Evolutionary conservation across 2,113 vertebrate genomes (phyloP), one percentile per base, ranked within the genome.

Genomic region (Craseonycteris thonglongyai): DNA sequence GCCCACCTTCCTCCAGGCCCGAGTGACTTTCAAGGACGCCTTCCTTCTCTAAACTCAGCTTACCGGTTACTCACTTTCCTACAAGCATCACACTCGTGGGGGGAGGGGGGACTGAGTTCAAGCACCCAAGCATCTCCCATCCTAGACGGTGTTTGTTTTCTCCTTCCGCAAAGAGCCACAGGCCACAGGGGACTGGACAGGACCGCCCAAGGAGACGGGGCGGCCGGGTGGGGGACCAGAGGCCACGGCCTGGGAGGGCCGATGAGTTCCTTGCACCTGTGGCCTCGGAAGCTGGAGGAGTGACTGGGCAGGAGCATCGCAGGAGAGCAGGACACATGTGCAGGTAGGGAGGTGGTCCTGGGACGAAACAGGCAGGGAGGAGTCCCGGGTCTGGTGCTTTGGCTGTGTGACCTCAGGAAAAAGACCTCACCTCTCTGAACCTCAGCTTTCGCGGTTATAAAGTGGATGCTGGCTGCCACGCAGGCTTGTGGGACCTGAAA

Each of bases 291-390:
- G 61, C 33, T 61, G 47, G 40, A 51, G 35, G 28, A 7, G 8
- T 9, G 11, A 24, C 26, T 5, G 28, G 30, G 33, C 51, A 22
- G 2, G 24, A 49, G 58, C 63, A 21, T 63, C 49, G 8, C 42
- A 2, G 26, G 45, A 66, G 38, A 45, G 12, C 8, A 28, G 51
- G 16, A 24, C 13, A 45, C 30, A 19, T 65, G 59, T 18, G 33
- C 1, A 5, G 16, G 0, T 2, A 13, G 1, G 51, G 1, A 8
- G 8, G 4, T 12, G 18, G 12, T 5, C 5, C 59, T 6, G 9
- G 59, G 35, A 63, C 24, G 58, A 72, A 72, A 54, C 18, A 42
- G 11, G 51, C 45, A 69, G 24, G 2, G 54, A 5, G 49, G n/a
- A 18, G 3, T 13, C 1, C 35, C 75, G 68, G 58, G 58, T 51